phyloP scores from a whole-genome alignment of 2,113 vertebrate genomes.

The Thryonomys swinderianus region DNA sequence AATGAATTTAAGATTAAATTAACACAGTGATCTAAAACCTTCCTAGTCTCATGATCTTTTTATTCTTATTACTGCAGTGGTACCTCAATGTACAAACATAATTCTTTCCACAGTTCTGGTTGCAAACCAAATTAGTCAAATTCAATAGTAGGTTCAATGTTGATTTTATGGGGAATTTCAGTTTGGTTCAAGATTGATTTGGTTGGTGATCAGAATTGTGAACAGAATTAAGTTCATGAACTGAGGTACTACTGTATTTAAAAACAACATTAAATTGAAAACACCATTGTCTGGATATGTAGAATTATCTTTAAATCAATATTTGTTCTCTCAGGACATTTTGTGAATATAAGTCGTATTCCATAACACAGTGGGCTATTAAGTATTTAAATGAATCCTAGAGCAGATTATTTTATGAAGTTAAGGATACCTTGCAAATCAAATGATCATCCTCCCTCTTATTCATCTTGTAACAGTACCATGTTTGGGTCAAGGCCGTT shows the following conservation, averaged over 20 bases:
- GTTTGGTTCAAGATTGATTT: not conserved
- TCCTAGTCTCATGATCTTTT: not conserved
- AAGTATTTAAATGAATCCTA: slow-evolving; percentile 9
- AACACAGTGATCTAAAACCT: not conserved
- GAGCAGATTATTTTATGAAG: slow-evolving; percentile 40
- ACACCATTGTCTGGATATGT: not conserved
- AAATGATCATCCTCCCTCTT: not conserved
- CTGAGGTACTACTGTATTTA: not conserved
- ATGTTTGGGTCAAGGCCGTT: not conserved
- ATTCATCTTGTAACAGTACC: not conserved
- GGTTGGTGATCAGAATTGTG: too few relatives aligned
- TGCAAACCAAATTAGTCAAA: not conserved
- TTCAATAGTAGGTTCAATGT: not conserved
- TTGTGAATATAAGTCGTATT: not conserved
- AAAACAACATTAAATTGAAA: not conserved
- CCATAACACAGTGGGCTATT: not conserved
- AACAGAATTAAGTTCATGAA: too few relatives aligned
- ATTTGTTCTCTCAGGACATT: not conserved
- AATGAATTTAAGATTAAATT: not conserved
- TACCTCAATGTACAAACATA: not conserved
- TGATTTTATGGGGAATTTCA: not conserved
- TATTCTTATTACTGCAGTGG: not conserved
- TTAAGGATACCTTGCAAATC: slow-evolving; percentile 6
- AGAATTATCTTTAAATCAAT: not conserved
- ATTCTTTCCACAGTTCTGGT: not conserved